These are phyloP conservation scores for Liodrosophila aerea DNA, from an alignment of 2,888 invertebrate species.

Conservation along the genomic window DNA sequence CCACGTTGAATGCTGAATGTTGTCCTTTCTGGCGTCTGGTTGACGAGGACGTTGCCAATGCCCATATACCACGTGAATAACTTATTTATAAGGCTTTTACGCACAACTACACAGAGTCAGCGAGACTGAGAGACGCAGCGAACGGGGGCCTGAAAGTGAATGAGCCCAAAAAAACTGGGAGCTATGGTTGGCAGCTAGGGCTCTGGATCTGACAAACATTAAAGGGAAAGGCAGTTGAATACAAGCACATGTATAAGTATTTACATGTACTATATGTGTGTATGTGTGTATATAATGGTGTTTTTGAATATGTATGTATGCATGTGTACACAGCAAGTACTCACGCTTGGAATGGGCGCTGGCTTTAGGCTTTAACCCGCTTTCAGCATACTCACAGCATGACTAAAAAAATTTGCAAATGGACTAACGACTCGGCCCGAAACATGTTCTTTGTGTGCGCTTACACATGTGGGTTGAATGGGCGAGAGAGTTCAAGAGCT, in stretches of 20 bases:
- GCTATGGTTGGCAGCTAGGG: constrained; percentile 1
- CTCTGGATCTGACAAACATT: constrained; percentile 39
- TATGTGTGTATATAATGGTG: not conserved
- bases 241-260: constrained; percentile 37
- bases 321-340: constrained; percentile 40
- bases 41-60: constrained; percentile 35
- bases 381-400: constrained; percentile 56
- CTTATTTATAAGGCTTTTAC: constrained; percentile 78
- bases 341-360: too few relatives aligned
- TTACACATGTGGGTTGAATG: constrained; percentile 61
- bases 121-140: constrained; percentile 9
- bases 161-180: not conserved
- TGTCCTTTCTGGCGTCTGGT: constrained; percentile 47
- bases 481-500: constrained; percentile 11
- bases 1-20: constrained; percentile 8
- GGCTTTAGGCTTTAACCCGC: constrained; percentile 74
- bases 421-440: constrained; percentile 60
- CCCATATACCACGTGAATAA: constrained; percentile 59
- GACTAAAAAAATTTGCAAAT: constrained; percentile 67
- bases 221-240: constrained; percentile 41
- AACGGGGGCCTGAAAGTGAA: constrained; percentile 1
- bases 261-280: constrained; percentile 29
- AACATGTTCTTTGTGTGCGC: constrained; percentile 72
- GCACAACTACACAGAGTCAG: constrained; percentile 65
- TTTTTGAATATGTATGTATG: not conserved